Evolutionary conservation across 2,113 vertebrate genomes (phyloP), one percentile per base, ranked within the genome.

Genomic region (Sapayoa aenigma): DNA sequence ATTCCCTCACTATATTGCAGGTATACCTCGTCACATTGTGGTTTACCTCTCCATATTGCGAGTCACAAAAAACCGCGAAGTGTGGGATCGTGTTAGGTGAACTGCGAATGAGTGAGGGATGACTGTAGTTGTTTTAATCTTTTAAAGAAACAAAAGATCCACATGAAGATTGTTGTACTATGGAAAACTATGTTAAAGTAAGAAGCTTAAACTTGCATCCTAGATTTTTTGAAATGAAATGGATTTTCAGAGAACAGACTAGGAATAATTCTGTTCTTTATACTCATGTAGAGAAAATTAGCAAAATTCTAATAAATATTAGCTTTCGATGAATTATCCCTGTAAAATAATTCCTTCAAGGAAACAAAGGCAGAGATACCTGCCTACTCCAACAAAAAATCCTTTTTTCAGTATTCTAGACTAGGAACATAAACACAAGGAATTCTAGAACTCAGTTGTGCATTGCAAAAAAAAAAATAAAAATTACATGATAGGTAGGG

Each of bases 401-500:
- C 3, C 52, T 42, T 42, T 65, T 44, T 80, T 67, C 37, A 50
- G 0, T 55, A 33, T n/a, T 81, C 56, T 84, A 52, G 15, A 21
- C 8, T 14, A 39, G 27, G 15, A 59, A 41, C 2, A 50, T 6
- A 49, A 27, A 5, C 25, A 69, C 23, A 52, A 71, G 11, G 73
- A 87, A 67, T 50, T 21, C 4, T 41, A 67, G 47, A 81, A 65
- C 6, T 59, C 8, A 65, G 8, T 37, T 56, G 5, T 55, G 14
- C 4, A 13, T 24, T 49, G 25, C 19, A 1, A 44, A 37, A 20
- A 37, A 65, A 53, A 68, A 12, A 52, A 11, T 42, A 11, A 42
- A 12, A 27, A 10, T 23, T 52, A 28, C 3, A 6, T 37, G 3
- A 5, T 52, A 13, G 62, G 2, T 31, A 76, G 4, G 2, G 7